Conservation (phyloP, 2,113 vertebrate genomes). For the Hemiprocne comata region DNA sequence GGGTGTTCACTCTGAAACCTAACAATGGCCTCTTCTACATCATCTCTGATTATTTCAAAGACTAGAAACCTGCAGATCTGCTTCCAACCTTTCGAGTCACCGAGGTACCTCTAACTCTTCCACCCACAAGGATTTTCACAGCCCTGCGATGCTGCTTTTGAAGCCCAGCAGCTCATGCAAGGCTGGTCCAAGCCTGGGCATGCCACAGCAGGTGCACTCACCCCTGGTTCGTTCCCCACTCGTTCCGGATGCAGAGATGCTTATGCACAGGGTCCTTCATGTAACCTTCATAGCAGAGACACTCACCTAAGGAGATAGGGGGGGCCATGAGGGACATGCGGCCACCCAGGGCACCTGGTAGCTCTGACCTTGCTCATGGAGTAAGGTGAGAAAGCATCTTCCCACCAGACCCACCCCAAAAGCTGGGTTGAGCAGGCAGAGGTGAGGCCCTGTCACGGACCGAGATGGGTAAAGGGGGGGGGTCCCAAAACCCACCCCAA, state of each 20-base stretch:
- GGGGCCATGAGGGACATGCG: not conserved
- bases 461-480: too few relatives aligned
- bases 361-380: fast-evolving
- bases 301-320: constrained; percentile 82
- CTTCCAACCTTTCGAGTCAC: not conserved
- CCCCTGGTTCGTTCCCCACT: constrained; percentile 98
- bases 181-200: not conserved
- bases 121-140: not conserved
- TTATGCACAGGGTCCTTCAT: constrained; percentile 98
- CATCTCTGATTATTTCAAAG: not conserved
- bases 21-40: not conserved
- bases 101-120: not conserved
- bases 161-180: not conserved
- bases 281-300: constrained; percentile 95
- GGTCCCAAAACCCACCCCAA: not conserved
- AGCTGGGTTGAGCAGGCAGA: not conserved
- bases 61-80: not conserved
- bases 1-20: not conserved
- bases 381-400: not conserved
- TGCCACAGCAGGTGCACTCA: constrained; percentile 63
- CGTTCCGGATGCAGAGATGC: constrained; percentile 96
- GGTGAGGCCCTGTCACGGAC: not conserved
- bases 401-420: not conserved
- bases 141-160: not conserved
- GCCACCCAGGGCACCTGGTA: fast-evolving